Conservation (phyloP, 2,888 invertebrate species). For the Eupithecia subfuscata region DNA sequence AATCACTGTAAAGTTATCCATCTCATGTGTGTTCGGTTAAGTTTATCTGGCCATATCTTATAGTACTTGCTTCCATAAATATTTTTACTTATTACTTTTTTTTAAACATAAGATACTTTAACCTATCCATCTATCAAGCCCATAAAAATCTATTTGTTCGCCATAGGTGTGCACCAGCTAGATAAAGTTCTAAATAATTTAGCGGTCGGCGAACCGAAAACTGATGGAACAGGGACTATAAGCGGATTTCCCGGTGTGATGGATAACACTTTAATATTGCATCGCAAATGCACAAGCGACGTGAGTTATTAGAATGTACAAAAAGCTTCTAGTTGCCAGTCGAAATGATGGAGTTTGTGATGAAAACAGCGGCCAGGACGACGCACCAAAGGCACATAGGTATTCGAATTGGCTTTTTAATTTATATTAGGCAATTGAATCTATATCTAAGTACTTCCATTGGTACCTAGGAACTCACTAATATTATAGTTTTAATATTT, state of each 20-base stretch:
- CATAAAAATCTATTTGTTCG: background rate
- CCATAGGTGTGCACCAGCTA: background rate
- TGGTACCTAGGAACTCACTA: too few relatives aligned
- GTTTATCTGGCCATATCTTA: too few relatives aligned
- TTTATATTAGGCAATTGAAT: too few relatives aligned
- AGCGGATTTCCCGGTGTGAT: constrained; percentile 42
- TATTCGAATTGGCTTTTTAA: too few relatives aligned
- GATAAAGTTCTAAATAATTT: constrained; percentile 21
- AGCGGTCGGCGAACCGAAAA: constrained; percentile 24
- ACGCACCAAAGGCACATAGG: background rate
- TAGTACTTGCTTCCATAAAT: too few relatives aligned
- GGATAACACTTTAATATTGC: constrained; percentile 47
- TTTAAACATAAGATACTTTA: background rate
- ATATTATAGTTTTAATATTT: too few relatives aligned
- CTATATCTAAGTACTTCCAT: too few relatives aligned
- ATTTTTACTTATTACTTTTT: too few relatives aligned
- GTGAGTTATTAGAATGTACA: constrained; percentile 22
- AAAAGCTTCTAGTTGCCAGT: constrained; percentile 15
- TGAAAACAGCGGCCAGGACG: background rate
- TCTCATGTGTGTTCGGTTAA: too few relatives aligned
- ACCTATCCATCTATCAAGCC: background rate
- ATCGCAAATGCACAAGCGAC: constrained; percentile 27
- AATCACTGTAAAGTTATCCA: too few relatives aligned
- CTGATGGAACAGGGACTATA: constrained; percentile 26
- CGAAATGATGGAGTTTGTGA: constrained; percentile 21